phyloP scores from a whole-genome alignment of 2,888 invertebrate species.

The Acheta domesticus region DNA sequence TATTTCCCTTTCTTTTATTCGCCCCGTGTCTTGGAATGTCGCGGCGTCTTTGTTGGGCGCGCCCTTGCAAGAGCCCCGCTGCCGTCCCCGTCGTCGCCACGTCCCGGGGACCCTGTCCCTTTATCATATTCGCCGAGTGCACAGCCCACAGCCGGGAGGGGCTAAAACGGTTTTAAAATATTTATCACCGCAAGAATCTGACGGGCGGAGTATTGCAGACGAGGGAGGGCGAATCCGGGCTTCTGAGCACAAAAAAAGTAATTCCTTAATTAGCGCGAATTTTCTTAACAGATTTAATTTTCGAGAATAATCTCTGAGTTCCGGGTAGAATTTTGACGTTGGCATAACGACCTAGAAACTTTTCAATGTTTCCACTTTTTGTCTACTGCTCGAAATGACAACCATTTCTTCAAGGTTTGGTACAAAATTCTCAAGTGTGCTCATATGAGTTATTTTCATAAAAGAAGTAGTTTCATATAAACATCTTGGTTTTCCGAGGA shows the following conservation, averaged over 20 bases:
- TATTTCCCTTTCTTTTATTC: constrained; percentile 11
- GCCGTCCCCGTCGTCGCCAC: neutral
- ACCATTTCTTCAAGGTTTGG: too few species aligned
- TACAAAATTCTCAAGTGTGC: too few species aligned
- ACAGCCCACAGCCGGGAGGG: neutral
- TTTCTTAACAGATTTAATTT: constrained; percentile 18
- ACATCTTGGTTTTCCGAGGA: too few species aligned
- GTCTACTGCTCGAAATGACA: neutral
- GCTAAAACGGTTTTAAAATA: constrained; percentile 18
- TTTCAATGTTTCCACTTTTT: neutral
- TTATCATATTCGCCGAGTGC: neutral
- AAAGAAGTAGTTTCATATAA: too few species aligned
- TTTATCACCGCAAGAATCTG: neutral
- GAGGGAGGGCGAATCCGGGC: neutral
- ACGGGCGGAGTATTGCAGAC: constrained; percentile 18
- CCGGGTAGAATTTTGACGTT: neutral
- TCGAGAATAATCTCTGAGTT: neutral
- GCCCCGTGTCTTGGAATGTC: constrained; percentile 9
- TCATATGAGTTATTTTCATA: too few species aligned
- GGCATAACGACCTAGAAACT: neutral
- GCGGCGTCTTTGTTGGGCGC: neutral
- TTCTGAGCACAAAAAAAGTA: neutral
- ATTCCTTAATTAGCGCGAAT: neutral
- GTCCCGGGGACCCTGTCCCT: neutral
- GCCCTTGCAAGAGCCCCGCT: neutral